Conservation (phyloP, 2,888 invertebrate species). For the Branchellion lobata region DNA sequence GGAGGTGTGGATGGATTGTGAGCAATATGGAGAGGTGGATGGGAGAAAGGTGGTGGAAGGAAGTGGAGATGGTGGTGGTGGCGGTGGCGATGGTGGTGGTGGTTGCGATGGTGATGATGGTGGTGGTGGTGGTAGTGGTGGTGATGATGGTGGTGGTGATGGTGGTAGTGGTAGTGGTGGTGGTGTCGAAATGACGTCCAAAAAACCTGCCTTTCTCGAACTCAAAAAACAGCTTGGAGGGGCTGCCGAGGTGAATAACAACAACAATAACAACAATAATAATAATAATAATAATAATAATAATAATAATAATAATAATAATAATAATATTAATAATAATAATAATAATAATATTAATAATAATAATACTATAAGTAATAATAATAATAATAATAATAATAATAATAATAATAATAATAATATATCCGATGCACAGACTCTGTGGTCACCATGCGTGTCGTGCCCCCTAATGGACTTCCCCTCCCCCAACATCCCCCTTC, state of each 20-base stretch:
- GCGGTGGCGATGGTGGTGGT: too few relatives aligned
- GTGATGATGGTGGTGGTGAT: not conserved
- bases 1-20: too few relatives aligned
- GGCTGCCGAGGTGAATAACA: not conserved
- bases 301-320: not conserved
- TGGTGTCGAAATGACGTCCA: not conserved
- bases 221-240: too few relatives aligned
- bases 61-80: too few relatives aligned
- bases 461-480: conserved; percentile 30
- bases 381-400: not conserved
- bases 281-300: not conserved
- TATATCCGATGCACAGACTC: too few relatives aligned
- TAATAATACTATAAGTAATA: not conserved
- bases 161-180: not conserved
- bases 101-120: not conserved
- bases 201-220: not conserved
- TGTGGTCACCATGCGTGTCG: not conserved
- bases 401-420: not conserved
- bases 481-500: conserved; percentile 37
- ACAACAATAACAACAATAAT: not conserved
- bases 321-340: not conserved
- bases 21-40: too few relatives aligned
- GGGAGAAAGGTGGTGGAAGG: too few relatives aligned
- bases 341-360: not conserved
- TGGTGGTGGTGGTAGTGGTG: not conserved